Base-by-base conservation (phyloP, 1,140 invertebrate species). In the Mizuhopecten yessoensis region DNA sequence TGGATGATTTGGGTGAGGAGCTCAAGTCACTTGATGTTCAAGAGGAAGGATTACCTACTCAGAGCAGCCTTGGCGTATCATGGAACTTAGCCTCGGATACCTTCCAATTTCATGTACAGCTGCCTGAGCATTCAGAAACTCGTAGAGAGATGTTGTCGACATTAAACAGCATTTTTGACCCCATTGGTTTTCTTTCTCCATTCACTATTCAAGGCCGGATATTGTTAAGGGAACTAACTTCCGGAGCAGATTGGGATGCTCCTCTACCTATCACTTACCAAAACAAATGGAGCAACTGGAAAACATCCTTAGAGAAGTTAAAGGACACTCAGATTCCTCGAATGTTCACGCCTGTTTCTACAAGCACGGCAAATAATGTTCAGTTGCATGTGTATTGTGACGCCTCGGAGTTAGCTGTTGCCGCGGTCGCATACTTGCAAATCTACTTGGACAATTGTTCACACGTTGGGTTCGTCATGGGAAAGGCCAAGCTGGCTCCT, bases 221-320 rank as follows among this genome's bases (percentile, higher is more conserved):
- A 1, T 13, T 45, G 42, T 45, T 45, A 20, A 45, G 9, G 9
- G 42, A 13, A 20, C 17, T 39, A 13, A 39, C 36, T 39, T 39
- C 36, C 5, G 36, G 36, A 39, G 9, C 13, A n/a, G 93, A 90
- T 23, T 94, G 92, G 94, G 94, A 94, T 88, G 88, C 90, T 17
- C 88, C 90, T 29, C 49, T 94, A 20, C 49, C 92, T 11, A 57
- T 39, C 20, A 45, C 90, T 17, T 23, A 33, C 10, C 29, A n/a
- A 0, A 34, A 34, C 5, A 75, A 91, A n/a, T 92, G 91, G 91
- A 9, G 17, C 1, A 87, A 15, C 10, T 92, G 93, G 93, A 91
- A n/a, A 23, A 33, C 33, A n/a, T 89, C 34, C 17, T 33, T 94
- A 45, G 15, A 33, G 5, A 13, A 86, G 9, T 39, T 92, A 0